Conservation (phyloP, 2,113 vertebrate genomes). For the Oriolus oriolus region DNA sequence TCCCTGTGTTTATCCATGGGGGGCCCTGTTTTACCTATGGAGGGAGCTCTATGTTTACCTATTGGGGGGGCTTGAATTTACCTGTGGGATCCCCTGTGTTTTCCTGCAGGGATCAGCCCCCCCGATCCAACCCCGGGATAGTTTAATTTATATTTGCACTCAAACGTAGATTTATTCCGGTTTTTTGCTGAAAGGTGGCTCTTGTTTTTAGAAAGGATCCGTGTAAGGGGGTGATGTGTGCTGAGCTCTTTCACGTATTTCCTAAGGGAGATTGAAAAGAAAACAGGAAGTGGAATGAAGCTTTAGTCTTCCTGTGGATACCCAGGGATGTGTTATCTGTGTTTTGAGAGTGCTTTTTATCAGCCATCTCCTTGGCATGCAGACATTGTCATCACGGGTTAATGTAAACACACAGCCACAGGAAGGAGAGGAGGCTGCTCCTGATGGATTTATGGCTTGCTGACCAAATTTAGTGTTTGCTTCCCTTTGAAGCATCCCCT, state of each 20-base stretch:
- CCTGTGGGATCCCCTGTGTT: not conserved
- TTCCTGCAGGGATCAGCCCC: not conserved
- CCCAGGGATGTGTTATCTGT: not conserved
- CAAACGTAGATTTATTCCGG: not conserved
- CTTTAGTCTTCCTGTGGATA: not conserved
- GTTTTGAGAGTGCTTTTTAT: not conserved
- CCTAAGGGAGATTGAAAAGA: not conserved
- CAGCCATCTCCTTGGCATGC: not conserved
- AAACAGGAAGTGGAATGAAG: not conserved
- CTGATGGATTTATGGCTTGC: not conserved
- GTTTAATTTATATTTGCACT: not conserved
- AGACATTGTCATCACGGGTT: not conserved
- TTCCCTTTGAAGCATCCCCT: not conserved
- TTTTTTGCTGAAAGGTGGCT: not conserved
- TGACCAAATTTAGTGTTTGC: not conserved
- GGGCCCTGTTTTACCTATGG: accelerated
- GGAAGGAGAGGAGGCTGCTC: not conserved
- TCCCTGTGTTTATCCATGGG: not conserved
- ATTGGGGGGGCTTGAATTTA: not conserved
- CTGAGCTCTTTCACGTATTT: not conserved
- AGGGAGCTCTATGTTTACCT: not conserved
- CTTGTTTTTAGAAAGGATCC: accelerated
- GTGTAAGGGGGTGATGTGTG: not conserved
- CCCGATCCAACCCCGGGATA: accelerated
- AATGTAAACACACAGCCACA: not conserved